Evolutionary conservation across 2,888 invertebrate genomes (phyloP), one percentile per base, ranked within the genome.

Genomic region (Druceiella hillmani): DNA sequence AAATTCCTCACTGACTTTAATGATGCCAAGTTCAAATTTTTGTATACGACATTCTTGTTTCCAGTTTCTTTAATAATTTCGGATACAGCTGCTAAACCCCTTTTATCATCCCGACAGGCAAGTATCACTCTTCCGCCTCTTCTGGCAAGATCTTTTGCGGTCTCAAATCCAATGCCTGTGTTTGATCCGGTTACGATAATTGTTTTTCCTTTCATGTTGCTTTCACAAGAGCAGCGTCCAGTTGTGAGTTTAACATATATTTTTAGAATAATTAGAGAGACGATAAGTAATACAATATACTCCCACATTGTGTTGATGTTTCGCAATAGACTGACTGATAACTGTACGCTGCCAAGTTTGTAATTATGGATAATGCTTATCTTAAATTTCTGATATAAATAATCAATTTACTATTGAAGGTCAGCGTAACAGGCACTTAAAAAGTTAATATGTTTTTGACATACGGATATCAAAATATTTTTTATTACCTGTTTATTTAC

Each of bases 1-100:
- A 82, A 83, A 24, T 69, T 62, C 39, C 73, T 63, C 25, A 76
- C 65, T 2, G 74, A 74, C 10, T 58, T 51, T 4, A 75, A 56
- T 2, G 72, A 72, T 4, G 62, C 52, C 36, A 75, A 53, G 50
- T 75, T 70, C 36, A 75, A 52, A 34, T 61, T 59, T 32, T 55
- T 57, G 43, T 56, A 59, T 40, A 61, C 55, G 3, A 71, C 55
- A 33, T 70, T 54, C 1, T 52, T 50, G 46, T 69, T 70, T 12
- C 65, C 64, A 28, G 63, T 64, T 7, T 51, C 51, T 44, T 58
- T 54, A n/a, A 65, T 52, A 10, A 72, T 70, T 45, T 61, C 56
- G 46, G 64, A 58, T 37, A 56, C 59, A 2, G 72, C 74, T 17
- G 51, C 53, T 10, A 53, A 53, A 3, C 61, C 72, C 17, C 66